Base-by-base conservation (phyloP, 2,888 invertebrate genomes). In the Catocala nupta region DNA sequence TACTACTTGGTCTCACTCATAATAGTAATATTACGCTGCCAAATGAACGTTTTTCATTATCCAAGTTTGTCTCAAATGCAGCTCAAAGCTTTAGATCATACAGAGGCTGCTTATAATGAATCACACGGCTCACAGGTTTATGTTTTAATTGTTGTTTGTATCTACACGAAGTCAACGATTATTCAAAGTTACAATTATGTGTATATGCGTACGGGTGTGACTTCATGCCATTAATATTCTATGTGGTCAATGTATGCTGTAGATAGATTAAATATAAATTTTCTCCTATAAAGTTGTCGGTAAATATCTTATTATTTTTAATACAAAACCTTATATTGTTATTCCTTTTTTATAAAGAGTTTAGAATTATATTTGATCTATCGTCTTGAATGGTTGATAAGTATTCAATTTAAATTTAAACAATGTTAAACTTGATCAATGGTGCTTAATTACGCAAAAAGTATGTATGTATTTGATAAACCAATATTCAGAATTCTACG, bases 191-290 rank as follows among this genome's bases (percentile, higher is more conserved):
- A 59, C 45, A 55, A 55, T 16, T 34, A 10, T 36, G 34, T 49
- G 12, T 53, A 48, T 8, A 42, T 34, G 13, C 49, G 33, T 43
- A 50, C 65, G 47, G 16, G 48, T 64, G 66, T 60, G 34, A 63
- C 52, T 49, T 71, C 56, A 71, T 63, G 69, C 58, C 59, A 39
- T 65, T 59, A 48, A 55, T 75, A 67, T 70, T 80, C 48, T 45
- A 57, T 81, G 77, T 79, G 75, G 57, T 81, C 81, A 68, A 69
- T 81, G 82, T 81, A 51, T 72, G 76, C 78, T 65, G 36, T 51
- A 55, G 66, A 55, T 65, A 58, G 71, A 62, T n/a, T 55, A 61
- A 56, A 70, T 63, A 48, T 50, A 59, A 68, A 68, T 39, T 3
- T 4, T 25, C 25, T 25, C 25, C 25, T 25, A 25, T 25, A 25